Conservation (phyloP, 2,888 invertebrate genomes). For the Autographa pulchrina region DNA sequence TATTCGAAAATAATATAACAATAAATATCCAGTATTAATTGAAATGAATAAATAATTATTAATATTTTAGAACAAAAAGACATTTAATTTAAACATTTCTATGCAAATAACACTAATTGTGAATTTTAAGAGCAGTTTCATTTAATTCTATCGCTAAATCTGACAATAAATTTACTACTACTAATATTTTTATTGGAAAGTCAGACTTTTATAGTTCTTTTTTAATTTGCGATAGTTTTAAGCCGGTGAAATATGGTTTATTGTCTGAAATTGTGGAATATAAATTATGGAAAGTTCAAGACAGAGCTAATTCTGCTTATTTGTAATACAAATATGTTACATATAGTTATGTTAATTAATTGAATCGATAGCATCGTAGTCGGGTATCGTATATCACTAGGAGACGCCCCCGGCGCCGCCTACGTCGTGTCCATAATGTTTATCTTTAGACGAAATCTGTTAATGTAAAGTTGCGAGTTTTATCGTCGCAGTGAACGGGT, state of each 20-base stretch:
- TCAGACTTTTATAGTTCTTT: constrained; percentile 23
- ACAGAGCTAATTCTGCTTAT: constrained; percentile 28
- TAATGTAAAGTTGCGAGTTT: constrained; percentile 61
- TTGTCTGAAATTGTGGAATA: constrained; percentile 38
- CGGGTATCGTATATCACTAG: constrained; percentile 68
- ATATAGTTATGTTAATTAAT: constrained; percentile 76
- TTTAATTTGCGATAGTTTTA: constrained; percentile 16
- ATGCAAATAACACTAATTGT: constrained; percentile 40
- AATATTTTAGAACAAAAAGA: constrained; percentile 25
- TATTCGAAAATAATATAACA: constrained; percentile 10
- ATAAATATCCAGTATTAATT: constrained; percentile 40
- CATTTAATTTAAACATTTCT: constrained; percentile 41
- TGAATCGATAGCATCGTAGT: constrained; percentile 67
- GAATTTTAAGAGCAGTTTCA: constrained; percentile 42
- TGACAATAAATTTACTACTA: constrained; percentile 44
- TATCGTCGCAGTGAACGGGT: constrained; percentile 57
- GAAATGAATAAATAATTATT: constrained; percentile 47
- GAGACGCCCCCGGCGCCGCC: constrained; percentile 80
- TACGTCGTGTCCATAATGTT: constrained; percentile 75
- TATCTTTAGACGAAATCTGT: constrained; percentile 74
- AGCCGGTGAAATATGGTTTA: constrained; percentile 12
- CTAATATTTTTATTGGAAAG: constrained; percentile 48
- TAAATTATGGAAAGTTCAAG: constrained; percentile 56
- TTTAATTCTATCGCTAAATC: constrained; percentile 40
- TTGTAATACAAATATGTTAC: constrained; percentile 62